These are phyloP conservation scores for Apodemia duryi DNA, from an alignment of 2,888 invertebrate genomes.

Conservation along the genomic window DNA sequence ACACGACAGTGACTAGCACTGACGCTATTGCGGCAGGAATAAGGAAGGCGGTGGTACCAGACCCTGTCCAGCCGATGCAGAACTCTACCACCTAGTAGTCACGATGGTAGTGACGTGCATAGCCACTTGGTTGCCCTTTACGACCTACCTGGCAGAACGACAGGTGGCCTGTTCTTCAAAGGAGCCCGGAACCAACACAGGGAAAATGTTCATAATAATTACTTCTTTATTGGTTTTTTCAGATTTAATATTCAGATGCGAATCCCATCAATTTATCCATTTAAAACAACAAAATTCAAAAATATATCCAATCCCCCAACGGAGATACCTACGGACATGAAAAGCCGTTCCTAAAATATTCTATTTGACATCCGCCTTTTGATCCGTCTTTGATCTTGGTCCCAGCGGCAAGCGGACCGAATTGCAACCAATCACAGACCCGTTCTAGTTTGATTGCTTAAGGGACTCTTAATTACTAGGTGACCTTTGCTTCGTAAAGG, in stretches of 20 bases:
- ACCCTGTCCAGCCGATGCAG: too few species aligned
- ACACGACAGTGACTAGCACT: too few species aligned
- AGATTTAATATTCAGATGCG: neutral
- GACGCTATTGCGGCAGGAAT: too few species aligned
- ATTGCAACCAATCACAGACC: constrained; percentile 66
- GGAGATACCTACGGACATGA: neutral
- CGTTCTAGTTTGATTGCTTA: constrained; percentile 66
- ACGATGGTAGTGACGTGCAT: too few species aligned
- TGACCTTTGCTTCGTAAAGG: constrained; percentile 64
- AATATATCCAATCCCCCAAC: neutral
- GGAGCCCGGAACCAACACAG: too few species aligned
- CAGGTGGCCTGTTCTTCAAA: too few species aligned
- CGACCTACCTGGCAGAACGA: too few species aligned
- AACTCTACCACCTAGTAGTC: too few species aligned
- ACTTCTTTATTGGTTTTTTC: too few species aligned
- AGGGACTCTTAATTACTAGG: constrained; percentile 72
- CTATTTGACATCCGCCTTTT: constrained; percentile 62
- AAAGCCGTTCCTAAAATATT: constrained; percentile 54
- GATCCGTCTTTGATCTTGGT: constrained; percentile 57
- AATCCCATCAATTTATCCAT: neutral
- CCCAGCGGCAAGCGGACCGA: constrained; percentile 35
- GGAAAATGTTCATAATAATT: too few species aligned
- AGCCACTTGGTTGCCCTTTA: too few species aligned
- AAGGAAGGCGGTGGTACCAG: neutral
- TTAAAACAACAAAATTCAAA: constrained; percentile 6